Conservation (phyloP, 1,140 invertebrate species). For the Leptopilina boulardi region DNA sequence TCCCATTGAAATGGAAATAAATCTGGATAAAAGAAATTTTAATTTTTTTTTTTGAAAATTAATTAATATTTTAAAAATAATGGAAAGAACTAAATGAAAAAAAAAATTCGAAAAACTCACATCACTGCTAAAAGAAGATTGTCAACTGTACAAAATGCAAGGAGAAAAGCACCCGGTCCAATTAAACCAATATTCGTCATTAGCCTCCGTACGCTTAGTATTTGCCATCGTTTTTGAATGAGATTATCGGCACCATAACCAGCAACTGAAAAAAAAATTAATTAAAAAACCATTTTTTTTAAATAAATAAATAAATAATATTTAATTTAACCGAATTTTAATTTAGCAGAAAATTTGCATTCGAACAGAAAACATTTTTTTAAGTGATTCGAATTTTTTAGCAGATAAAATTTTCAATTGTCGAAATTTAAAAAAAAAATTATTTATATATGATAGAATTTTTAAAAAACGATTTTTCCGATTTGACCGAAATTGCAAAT, state of each 20-base stretch:
- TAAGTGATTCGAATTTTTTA: no score
- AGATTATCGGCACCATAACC: slow-evolving; percentile 86
- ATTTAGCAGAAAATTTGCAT: no score
- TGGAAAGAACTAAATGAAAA: neutral
- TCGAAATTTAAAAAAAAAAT: no score
- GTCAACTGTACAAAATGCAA: slow-evolving; percentile 85
- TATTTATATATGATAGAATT: no score
- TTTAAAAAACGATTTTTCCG: no score
- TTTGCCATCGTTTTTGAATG: slow-evolving; percentile 82
- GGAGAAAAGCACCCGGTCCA: slow-evolving; percentile 84
- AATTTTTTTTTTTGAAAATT: no score
- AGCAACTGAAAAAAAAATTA: slow-evolving; percentile 74
- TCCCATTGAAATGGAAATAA: slow-evolving; percentile 87
- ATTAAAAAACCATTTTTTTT: slow-evolving; percentile 39
- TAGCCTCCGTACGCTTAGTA: slow-evolving; percentile 83
- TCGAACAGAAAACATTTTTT: no score
- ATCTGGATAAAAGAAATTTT: slow-evolving; percentile 70
- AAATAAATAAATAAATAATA: no score
- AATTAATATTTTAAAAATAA: neutral
- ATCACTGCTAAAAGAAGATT: slow-evolving; percentile 84
- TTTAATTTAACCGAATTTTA: no score
- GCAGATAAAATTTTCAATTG: no score
- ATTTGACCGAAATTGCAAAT: no score
- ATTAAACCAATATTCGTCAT: slow-evolving; percentile 88
- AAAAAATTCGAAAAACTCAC: slow-evolving; percentile 74